A percentile compares a stretch with the other conserved stretches of the same genome.
Evolutionary conservation across 2,888 invertebrate species (phyloP).

Genomic region (Tachina lurida): DNA sequence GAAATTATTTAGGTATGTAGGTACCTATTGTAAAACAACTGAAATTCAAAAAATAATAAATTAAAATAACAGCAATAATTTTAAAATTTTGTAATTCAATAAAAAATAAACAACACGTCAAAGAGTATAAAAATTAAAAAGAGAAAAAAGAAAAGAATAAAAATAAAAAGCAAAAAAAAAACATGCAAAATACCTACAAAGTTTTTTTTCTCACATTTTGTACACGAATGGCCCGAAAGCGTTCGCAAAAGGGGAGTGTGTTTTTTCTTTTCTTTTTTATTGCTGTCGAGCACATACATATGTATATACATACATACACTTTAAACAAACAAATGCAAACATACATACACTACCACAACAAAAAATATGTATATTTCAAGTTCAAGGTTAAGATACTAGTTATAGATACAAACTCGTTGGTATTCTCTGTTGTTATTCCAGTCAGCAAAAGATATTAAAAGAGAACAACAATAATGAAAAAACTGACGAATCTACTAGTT

Average conservation of each 20-base stretch:
- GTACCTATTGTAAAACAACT: constrained; percentile 13
- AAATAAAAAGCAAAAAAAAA: constrained; percentile 6
- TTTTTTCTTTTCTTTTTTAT: background rate
- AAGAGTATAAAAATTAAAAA: constrained; percentile 32
- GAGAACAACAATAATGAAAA: constrained; percentile 11
- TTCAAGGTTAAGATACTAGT: constrained; percentile 83
- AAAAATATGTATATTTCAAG: constrained; percentile 79
- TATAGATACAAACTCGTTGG: constrained; percentile 75
- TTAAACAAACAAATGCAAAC: constrained; percentile 30
- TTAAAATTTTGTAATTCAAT: constrained; percentile 7
- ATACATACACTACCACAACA: constrained; percentile 48
- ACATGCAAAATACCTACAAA: constrained; percentile 41
- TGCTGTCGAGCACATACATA: background rate
- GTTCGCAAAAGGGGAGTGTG: background rate
- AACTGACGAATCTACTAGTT: constrained; percentile 32
- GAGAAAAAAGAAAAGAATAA: constrained; percentile 21
- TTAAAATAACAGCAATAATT: constrained; percentile 4
- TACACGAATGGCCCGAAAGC: background rate
- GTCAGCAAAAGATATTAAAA: constrained; percentile 39
- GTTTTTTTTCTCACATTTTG: constrained; percentile 33
- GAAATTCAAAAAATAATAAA: constrained; percentile 27
- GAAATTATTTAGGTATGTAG: too few relatives aligned
- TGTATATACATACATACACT: background rate
- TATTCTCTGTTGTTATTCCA: constrained; percentile 63
- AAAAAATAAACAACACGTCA: constrained; percentile 27